Base-by-base conservation (phyloP, 1,140 invertebrate genomes). In the Leptinotarsa undecemlineata region DNA sequence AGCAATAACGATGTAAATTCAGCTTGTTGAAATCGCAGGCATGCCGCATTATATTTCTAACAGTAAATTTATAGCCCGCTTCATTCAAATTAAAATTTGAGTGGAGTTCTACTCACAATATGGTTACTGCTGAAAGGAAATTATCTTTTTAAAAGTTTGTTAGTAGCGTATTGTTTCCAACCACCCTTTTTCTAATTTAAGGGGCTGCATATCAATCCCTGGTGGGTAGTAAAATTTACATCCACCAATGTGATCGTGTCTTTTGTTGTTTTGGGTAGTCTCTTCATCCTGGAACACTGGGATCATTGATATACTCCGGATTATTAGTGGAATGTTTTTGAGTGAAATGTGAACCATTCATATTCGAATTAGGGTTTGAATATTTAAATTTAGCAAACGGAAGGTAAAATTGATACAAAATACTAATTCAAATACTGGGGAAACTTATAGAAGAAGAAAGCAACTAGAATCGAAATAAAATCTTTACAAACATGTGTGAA, bases 61-160 rank as follows among this genome's bases (percentile, higher is more conserved):
- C 68, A 72, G 42, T 60, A 67, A 69, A 81, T 82, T 81, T 81
- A 81, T 78, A 72, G 68, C 76, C 71, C 60, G 64, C 74, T 81
- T 81, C 79, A 79, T 81, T 81, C 79, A 81, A 81, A 81, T 81
- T 81, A 81, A 81, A 81, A 81, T 81, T 81, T 81, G 79, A 81
- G 79, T 81, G 78, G 74, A 79, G 74, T 78, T 77, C 74, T 72
- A 71, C 67, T 70, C 64, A 74, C 77, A 77, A 76, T 76, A 78
- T 76, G 77, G 77, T 72, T 70, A 57, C 69, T 48, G 73, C 73
- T 77, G 71, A 72, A 66, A 79, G 73, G 71, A 79, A 79, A 79
- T 79, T 79, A 79, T 75, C 62, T 77, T 77, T 76, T 66, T 64
- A 75, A 74, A 77, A 79, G 75, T 78, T 78, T 76, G 74, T 76